Evolutionary conservation across 2,113 vertebrate genomes (phyloP).

Genomic region (Platichthys flesus): DNA sequence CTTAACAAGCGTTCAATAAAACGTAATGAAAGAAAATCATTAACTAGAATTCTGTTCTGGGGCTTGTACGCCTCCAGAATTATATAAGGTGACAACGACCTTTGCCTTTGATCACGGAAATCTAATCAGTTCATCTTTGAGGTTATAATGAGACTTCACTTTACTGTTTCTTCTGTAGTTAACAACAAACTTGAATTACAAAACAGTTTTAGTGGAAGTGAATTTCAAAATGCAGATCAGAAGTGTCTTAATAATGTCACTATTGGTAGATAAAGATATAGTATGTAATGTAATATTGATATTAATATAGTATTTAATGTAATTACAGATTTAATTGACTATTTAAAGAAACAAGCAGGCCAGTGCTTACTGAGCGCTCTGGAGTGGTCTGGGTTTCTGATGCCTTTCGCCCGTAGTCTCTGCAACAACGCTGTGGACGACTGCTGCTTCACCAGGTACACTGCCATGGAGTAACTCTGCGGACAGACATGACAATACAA

Average conservation of each 20-base stretch:
- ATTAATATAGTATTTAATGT: background rate
- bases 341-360: too few relatives aligned
- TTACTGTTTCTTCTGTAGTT: background rate
- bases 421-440: conserved; percentile 95
- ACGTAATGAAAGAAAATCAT: background rate
- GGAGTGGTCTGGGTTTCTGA: conserved; percentile 98
- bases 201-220: too few relatives aligned
- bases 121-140: background rate
- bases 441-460: conserved; percentile 98
- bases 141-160: background rate
- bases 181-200: background rate
- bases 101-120: background rate
- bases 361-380: conserved; percentile 92
- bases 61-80: too few relatives aligned
- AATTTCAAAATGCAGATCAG: too few relatives aligned
- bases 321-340: background rate
- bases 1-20: background rate
- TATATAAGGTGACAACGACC: too few relatives aligned
- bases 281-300: background rate
- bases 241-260: background rate
- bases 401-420: conserved; percentile 96
- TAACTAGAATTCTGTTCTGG: too few relatives aligned
- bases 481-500: conserved; percentile 18
- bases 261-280: background rate
- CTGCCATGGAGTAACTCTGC: conserved; percentile 98